Evolutionary conservation across 1,140 invertebrate species (phyloP).

Genomic region (Camponotus pennsylvanicus): DNA sequence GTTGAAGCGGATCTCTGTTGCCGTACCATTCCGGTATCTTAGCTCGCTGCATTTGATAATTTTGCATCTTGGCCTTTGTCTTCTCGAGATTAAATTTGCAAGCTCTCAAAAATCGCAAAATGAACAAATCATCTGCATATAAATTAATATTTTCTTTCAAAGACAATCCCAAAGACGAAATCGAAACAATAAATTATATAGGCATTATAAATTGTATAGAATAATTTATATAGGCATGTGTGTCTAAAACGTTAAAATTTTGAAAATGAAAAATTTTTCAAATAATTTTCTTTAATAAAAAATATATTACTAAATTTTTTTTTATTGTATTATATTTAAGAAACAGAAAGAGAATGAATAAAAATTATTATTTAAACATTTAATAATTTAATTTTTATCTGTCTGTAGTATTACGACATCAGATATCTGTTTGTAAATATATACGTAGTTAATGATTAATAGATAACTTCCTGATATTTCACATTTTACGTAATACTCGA

Average conservation of each 20-base stretch:
- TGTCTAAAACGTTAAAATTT: background rate
- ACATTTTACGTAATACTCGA: too few species aligned
- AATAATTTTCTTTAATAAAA: too few species aligned
- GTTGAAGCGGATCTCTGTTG: constrained; percentile 87
- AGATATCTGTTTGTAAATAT: too few species aligned
- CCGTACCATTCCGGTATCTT: constrained; percentile 88
- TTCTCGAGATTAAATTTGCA: constrained; percentile 88
- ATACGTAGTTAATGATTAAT: too few species aligned
- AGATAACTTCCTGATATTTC: too few species aligned
- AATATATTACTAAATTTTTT: too few species aligned
- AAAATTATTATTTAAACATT: too few species aligned
- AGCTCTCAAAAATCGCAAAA: constrained; percentile 88
- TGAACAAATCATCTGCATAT: constrained; percentile 85
- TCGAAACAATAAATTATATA: background rate
- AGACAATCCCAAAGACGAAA: background rate
- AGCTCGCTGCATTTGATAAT: constrained; percentile 87
- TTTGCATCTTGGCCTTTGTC: constrained; percentile 87
- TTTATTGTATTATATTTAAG: too few species aligned
- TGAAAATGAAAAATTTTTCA: too few species aligned
- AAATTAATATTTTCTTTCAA: background rate
- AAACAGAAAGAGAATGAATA: too few species aligned
- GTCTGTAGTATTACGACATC: too few species aligned
- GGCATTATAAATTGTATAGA: background rate
- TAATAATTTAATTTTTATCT: too few species aligned
- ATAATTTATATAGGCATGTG: background rate